Conservation (phyloP, 2,888 invertebrate genomes). For the Theretra japonica region DNA sequence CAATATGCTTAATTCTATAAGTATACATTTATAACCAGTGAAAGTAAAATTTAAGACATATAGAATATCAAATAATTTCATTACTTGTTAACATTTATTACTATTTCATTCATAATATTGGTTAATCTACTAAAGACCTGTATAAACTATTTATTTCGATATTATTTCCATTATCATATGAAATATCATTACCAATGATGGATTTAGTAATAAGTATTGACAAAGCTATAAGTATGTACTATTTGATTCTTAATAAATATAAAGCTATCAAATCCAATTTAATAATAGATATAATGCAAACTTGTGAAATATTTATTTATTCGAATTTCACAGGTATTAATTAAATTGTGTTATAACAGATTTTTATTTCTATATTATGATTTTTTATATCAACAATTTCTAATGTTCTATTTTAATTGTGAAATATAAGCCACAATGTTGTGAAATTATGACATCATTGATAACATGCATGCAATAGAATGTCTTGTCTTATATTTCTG, state of each 20-base stretch:
- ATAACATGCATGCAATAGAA: no score
- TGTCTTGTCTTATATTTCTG: no score
- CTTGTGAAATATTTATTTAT: not conserved
- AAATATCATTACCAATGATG: not conserved
- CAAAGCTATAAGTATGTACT: not conserved
- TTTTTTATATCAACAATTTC: no score
- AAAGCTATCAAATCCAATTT: not conserved
- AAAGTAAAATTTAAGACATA: not conserved
- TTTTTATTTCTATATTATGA: no score
- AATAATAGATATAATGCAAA: not conserved
- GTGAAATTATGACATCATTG: no score
- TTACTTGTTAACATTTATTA: not conserved
- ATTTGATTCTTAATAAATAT: not conserved
- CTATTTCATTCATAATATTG: not conserved
- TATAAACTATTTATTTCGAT: not conserved
- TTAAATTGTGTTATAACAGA: no score
- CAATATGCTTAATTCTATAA: not conserved
- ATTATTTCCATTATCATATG: not conserved
- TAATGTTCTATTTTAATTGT: no score
- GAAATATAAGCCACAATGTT: no score
- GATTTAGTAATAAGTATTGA: not conserved
- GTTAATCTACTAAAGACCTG: not conserved
- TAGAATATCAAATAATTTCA: not conserved
- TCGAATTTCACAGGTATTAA: no score
- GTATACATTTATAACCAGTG: not conserved